Base-by-base conservation (phyloP, 2,888 invertebrate species). In the Campoplex nolae region DNA sequence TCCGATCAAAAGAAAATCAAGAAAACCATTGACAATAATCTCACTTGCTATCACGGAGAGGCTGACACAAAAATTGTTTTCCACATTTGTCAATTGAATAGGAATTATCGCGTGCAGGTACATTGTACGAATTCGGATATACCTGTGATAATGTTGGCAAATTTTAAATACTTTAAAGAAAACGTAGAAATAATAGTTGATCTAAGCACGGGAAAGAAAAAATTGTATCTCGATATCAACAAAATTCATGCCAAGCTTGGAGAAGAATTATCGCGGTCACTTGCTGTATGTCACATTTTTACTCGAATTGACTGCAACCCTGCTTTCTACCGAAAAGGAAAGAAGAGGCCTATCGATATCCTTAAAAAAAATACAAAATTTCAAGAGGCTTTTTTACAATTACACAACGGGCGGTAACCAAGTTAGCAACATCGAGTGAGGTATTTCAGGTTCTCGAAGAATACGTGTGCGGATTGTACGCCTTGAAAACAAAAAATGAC, bases 251-350 rank as follows among this genome's bases (percentile, higher is more conserved):
- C 70, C 71, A 88, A 86, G 70, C 86, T 88, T 81, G 88, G 88
- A 83, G 88, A 89, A 16, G 73, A 88, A 51, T 82, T 89, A 83
- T 86, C 78, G 35, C 79, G 82, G 45, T 84, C 88, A 23, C 84
- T 89, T 65, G 85, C 85, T 62, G 67, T 86, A 75, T 89, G 85
- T 74, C 89, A 88, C 45, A 88, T 86, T 89, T 89, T 89, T 83
- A 89, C 85, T 16, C 85, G 89, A 23, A 89, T 88, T 65, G 89
- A 89, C 84, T 85, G 74, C 56, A 89, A 86, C 78, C 87, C 88
- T 56, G 88, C 85, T 51, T 89, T 89, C 75, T 86, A 74, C 71
- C 83, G 85, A 4, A 87, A 89, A 83, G 85, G 84, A 79, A 89
- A 38, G 65, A 88, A 86, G 65, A 87, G 74, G n/a, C 83, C 86